A percentile compares a stretch with the other conserved stretches of the same genome.
These are phyloP conservation scores for Glyptemys insculpta DNA, from an alignment of 2,797 vertebrate genomes.

Conservation along the genomic window DNA sequence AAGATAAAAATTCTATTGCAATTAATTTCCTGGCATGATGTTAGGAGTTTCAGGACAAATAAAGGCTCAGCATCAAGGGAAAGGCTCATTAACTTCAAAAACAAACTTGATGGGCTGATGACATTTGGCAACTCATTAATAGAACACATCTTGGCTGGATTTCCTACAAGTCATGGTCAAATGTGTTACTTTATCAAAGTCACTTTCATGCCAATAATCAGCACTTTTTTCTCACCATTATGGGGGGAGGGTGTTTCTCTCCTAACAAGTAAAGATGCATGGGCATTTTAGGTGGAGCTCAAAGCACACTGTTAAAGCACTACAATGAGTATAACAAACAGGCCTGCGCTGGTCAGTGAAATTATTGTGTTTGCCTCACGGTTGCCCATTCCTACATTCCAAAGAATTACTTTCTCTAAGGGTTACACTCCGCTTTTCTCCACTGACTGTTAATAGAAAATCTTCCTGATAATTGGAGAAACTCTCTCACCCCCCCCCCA, in stretches of 20 bases:
- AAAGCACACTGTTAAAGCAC: not conserved
- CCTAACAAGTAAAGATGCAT: too few species aligned
- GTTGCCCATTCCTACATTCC: not conserved
- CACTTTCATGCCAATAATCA: not conserved
- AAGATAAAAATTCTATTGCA: not conserved
- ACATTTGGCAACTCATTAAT: rapidly evolving
- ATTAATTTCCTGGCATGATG: rapidly evolving
- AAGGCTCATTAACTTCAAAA: not conserved
- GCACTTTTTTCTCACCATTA: too few species aligned
- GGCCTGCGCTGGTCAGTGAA: not conserved
- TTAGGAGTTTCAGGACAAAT: not conserved
- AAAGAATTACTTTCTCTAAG: too few species aligned
- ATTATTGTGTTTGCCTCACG: too few species aligned
- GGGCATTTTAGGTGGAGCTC: not conserved
- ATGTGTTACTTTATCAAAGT: rapidly evolving
- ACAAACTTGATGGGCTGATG: rapidly evolving
- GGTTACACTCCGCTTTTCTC: not conserved
- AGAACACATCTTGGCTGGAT: not conserved
- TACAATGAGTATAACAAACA: not conserved
- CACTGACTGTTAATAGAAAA: not conserved
- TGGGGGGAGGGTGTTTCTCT: not conserved
- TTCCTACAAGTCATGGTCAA: not conserved
- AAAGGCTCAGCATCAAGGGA: not conserved
- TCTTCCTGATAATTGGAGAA: too few species aligned
- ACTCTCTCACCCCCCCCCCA: not conserved